These are phyloP conservation scores for Malacoctenus gilli DNA, from an alignment of 2,797 vertebrate species.

Conservation along the genomic window DNA sequence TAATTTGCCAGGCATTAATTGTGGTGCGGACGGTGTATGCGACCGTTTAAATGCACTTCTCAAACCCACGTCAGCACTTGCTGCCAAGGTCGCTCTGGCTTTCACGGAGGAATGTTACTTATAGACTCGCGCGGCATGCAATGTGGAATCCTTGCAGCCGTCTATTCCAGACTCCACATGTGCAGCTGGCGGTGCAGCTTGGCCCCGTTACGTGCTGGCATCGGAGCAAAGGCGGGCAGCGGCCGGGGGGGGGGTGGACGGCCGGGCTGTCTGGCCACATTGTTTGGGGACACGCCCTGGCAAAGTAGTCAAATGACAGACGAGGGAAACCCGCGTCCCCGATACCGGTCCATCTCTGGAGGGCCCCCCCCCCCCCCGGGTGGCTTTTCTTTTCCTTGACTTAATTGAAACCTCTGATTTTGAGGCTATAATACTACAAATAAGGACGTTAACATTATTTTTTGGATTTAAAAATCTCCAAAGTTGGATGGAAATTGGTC, in stretches of 20 bases:
- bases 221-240: too few species aligned
- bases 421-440: too few species aligned
- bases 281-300: slow-evolving; percentile 41
- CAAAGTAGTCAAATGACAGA: slow-evolving; percentile 22
- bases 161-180: slow-evolving; percentile 38
- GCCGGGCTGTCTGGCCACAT: slow-evolving; percentile 50
- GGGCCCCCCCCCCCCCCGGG: too few species aligned
- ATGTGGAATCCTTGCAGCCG: slow-evolving; percentile 42
- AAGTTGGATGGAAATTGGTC: too few species aligned
- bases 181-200: slow-evolving; percentile 39
- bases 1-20: slow-evolving; percentile 34
- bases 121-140: slow-evolving; percentile 40
- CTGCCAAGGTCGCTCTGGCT: slow-evolving; percentile 33
- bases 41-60: slow-evolving; percentile 26
- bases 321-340: too few species aligned
- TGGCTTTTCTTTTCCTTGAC: too few species aligned
- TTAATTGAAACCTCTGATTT: too few species aligned
- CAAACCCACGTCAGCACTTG: slow-evolving; percentile 23
- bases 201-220: slow-evolving; percentile 22
- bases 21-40: slow-evolving; percentile 27
- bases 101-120: slow-evolving; percentile 48
- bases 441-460: too few species aligned
- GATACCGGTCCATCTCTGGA: too few species aligned
- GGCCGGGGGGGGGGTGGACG: neutral
- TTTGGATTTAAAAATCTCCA: too few species aligned